phyloP scores from a whole-genome alignment of 2,888 invertebrate species.

The Marasmarcha lunaedactyla region DNA sequence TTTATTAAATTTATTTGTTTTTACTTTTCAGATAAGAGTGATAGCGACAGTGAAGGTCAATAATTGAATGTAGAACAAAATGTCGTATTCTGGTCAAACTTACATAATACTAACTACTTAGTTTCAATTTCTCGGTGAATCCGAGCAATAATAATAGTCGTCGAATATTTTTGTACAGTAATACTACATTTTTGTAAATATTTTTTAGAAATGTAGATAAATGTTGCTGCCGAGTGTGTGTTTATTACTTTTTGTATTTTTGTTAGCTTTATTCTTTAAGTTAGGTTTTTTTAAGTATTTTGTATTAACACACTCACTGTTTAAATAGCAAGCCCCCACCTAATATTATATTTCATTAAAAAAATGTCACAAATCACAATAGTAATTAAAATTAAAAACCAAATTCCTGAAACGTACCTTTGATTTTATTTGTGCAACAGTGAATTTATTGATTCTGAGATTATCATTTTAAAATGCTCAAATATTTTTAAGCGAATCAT shows the following conservation, averaged over 20 bases:
- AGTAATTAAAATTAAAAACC: constrained; percentile 12
- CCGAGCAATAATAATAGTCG: constrained; percentile 27
- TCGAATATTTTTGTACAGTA: too few species aligned
- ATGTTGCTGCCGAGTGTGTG: constrained; percentile 4
- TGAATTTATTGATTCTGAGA: constrained; percentile 65
- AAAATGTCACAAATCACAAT: constrained; percentile 25
- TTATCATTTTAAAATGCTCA: constrained; percentile 57
- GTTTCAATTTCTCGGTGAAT: constrained; percentile 46
- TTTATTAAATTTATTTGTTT: constrained; percentile 33
- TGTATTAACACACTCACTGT: constrained; percentile 70
- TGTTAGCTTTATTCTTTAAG: constrained; percentile 50
- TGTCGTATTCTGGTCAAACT: constrained; percentile 68
- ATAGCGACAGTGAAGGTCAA: constrained; percentile 95
- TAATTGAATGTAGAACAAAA: constrained; percentile 61
- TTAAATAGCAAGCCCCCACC: constrained; percentile 53
- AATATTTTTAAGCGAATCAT: constrained; percentile 56
- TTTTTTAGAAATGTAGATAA: neutral
- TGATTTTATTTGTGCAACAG: constrained; percentile 33
- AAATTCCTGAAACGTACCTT: neutral
- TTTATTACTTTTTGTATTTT: constrained; percentile 33
- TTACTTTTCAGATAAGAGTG: constrained; percentile 93
- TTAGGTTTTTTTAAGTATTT: constrained; percentile 34
- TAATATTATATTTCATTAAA: constrained; percentile 38
- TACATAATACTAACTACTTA: constrained; percentile 58
- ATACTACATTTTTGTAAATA: too few species aligned